Conservation (phyloP, 2,888 invertebrate genomes). For the Phyto melanocephala region DNA sequence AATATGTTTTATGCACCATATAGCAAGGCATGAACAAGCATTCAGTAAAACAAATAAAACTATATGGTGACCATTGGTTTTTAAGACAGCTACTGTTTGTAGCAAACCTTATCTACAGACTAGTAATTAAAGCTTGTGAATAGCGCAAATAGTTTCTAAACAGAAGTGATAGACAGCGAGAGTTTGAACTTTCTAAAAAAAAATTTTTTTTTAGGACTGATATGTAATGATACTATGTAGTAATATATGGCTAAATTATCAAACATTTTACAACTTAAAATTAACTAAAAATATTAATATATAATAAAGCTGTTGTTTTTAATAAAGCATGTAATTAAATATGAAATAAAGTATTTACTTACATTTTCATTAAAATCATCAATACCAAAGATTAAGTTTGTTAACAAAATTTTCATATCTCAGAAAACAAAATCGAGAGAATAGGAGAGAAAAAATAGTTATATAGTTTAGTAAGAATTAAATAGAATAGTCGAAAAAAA, state of each 20-base stretch:
- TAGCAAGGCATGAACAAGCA: too few species aligned
- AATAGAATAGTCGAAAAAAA: background rate
- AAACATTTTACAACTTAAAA: background rate
- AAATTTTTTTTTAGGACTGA: too few species aligned
- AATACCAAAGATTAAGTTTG: conserved; percentile 59
- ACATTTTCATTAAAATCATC: conserved; percentile 62
- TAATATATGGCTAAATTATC: background rate
- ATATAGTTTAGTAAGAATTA: conserved; percentile 34
- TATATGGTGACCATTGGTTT: too few species aligned
- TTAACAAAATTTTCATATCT: conserved; percentile 44
- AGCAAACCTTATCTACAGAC: too few species aligned
- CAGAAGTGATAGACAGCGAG: too few species aligned
- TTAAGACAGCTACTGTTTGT: too few species aligned
- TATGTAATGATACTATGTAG: background rate
- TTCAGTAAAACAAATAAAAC: too few species aligned
- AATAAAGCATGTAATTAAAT: conserved; percentile 1
- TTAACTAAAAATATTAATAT: background rate
- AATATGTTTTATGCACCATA: too few species aligned
- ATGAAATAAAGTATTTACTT: conserved; percentile 40
- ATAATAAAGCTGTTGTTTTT: background rate
- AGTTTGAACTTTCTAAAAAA: too few species aligned
- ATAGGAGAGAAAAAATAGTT: conserved; percentile 54
- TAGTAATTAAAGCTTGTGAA: too few species aligned
- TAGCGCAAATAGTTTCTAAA: too few species aligned
- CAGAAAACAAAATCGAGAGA: conserved; percentile 49